These are phyloP conservation scores for Brenthis daphne DNA, from an alignment of 2,888 invertebrate genomes.

Conservation along the genomic window DNA sequence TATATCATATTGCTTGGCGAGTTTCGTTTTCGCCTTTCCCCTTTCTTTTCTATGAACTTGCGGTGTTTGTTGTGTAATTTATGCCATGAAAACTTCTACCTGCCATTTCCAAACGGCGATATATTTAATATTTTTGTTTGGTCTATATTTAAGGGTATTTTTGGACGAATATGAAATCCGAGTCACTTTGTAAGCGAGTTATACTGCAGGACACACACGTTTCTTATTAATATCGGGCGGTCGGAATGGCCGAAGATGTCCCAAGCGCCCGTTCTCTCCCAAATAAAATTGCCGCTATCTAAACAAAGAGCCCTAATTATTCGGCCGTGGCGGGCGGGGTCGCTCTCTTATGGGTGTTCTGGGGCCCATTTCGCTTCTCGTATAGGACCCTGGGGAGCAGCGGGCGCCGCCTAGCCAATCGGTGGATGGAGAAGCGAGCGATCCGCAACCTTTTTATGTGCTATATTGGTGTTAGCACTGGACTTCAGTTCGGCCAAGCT, in stretches of 20 bases:
- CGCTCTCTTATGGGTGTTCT: conserved; percentile 86
- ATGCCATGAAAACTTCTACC: conserved; percentile 65
- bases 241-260: conserved; percentile 79
- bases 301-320: conserved; percentile 86
- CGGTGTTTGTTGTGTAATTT: conserved; percentile 58
- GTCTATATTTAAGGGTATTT: neutral
- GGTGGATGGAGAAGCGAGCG: conserved; percentile 79
- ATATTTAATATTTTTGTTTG: conserved; percentile 2
- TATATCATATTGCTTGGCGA: conserved; percentile 77
- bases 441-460: conserved; percentile 82
- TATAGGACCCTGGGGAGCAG: conserved; percentile 84
- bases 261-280: conserved; percentile 80
- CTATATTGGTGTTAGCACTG: conserved; percentile 76
- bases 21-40: conserved; percentile 70
- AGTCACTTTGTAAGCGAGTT: conserved; percentile 52
- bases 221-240: conserved; percentile 81
- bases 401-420: conserved; percentile 86
- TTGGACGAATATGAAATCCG: conserved; percentile 50
- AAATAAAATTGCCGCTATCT: conserved; percentile 84
- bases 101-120: conserved; percentile 43
- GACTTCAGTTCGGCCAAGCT: conserved; percentile 47
- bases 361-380: conserved; percentile 86
- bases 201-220: conserved; percentile 67
- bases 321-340: conserved; percentile 85
- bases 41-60: conserved; percentile 71